These are phyloP conservation scores for Halcyon senegalensis DNA, from an alignment of 2,113 vertebrate genomes.

Conservation along the genomic window DNA sequence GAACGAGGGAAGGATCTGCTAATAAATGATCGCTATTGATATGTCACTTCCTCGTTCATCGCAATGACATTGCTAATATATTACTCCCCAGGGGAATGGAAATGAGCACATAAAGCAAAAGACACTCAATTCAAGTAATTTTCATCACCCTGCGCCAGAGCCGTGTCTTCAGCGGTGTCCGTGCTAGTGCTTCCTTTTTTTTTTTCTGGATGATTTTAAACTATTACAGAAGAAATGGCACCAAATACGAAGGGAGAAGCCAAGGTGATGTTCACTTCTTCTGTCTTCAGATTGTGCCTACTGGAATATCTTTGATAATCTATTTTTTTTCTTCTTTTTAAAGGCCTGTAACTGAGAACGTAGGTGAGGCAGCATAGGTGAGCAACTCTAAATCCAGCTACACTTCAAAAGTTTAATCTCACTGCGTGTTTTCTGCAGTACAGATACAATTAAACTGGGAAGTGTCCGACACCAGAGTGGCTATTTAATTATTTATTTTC, in stretches of 20 bases:
- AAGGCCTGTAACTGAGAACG: neutral
- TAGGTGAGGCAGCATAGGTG: neutral
- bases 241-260: neutral
- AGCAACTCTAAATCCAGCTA: neutral
- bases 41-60: neutral
- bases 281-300: neutral
- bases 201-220: neutral
- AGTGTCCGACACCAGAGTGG: neutral
- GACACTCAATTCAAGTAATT: neutral
- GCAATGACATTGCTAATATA: neutral
- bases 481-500: neutral
- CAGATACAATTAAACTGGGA: neutral
- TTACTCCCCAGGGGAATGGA: slow-evolving; percentile 15
- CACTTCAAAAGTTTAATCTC: neutral
- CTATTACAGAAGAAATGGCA: neutral
- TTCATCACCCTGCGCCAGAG: neutral
- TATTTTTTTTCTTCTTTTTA: neutral
- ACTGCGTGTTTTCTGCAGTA: neutral
- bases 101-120: slow-evolving; percentile 20
- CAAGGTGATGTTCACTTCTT: neutral
- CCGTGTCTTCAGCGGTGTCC: neutral
- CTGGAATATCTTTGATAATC: neutral
- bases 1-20: slow-evolving; percentile 34
- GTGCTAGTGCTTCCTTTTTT: neutral
- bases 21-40: slow-evolving; percentile 24